These are phyloP conservation scores for Lepus oiostolus DNA, from an alignment of 2,797 vertebrate species.

Conservation along the genomic window DNA sequence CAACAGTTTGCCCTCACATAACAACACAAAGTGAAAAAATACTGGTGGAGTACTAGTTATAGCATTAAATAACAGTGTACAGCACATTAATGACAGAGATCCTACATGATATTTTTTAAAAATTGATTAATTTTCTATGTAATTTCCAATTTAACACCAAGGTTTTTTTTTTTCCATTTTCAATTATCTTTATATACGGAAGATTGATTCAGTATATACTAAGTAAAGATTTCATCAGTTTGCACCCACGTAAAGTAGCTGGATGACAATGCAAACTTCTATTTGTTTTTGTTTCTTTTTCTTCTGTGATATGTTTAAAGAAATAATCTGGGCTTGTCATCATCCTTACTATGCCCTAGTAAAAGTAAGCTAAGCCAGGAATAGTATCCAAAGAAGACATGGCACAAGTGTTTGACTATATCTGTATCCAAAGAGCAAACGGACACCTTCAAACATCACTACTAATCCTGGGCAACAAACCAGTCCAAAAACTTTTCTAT, in stretches of 20 bases:
- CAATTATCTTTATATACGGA: too few relatives aligned
- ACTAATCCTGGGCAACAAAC: neutral
- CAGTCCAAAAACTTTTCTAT: neutral
- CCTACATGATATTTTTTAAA: too few relatives aligned
- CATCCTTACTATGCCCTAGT: rapidly evolving
- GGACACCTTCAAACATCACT: neutral
- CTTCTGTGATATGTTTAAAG: neutral
- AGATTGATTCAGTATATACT: too few relatives aligned
- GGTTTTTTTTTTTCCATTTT: too few relatives aligned
- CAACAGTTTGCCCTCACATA: too few relatives aligned
- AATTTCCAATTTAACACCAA: too few relatives aligned
- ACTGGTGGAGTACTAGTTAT: too few relatives aligned
- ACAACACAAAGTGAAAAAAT: too few relatives aligned
- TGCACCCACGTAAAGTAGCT: neutral
- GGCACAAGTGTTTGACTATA: neutral
- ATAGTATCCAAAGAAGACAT: neutral
- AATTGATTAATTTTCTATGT: too few relatives aligned
- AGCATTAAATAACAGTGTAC: too few relatives aligned
- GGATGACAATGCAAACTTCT: neutral
- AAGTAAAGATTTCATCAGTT: too few relatives aligned
- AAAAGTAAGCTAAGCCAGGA: neutral
- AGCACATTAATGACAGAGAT: too few relatives aligned
- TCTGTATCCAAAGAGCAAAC: neutral
- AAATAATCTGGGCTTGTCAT: neutral
- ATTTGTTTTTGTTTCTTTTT: neutral